Evolutionary conservation across 2,113 vertebrate species (phyloP).

Genomic region (Acrocephalus kingi): DNA sequence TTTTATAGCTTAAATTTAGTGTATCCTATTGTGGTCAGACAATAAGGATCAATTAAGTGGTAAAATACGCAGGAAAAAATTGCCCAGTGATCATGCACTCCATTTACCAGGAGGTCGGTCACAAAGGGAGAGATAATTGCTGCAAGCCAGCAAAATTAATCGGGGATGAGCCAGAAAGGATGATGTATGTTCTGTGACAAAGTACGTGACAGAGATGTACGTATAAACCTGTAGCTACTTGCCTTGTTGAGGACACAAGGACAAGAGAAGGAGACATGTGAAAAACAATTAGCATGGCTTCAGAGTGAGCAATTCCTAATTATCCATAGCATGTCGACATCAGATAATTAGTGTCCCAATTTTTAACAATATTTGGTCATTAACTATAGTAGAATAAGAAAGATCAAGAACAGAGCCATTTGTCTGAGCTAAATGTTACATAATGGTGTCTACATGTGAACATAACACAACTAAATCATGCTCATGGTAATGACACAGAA

Average conservation of each 20-base stretch:
- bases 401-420: conserved; percentile 46
- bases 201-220: conserved; percentile 77
- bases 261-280: conserved; percentile 72
- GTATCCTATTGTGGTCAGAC: conserved; percentile 26
- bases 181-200: conserved; percentile 81
- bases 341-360: conserved; percentile 81
- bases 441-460: background rate
- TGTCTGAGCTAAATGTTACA: conserved; percentile 42
- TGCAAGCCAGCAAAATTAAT: conserved; percentile 75
- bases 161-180: conserved; percentile 62
- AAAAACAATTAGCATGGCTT: conserved; percentile 78
- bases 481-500: background rate
- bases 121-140: conserved; percentile 75
- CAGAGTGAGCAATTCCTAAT: conserved; percentile 77
- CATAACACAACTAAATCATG: conserved; percentile 12
- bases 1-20: conserved; percentile 51
- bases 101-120: conserved; percentile 72
- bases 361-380: conserved; percentile 79
- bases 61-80: conserved; percentile 41
- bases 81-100: conserved; percentile 49
- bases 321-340: conserved; percentile 80
- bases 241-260: conserved; percentile 74
- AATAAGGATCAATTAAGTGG: conserved; percentile 61
- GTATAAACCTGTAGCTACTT: conserved; percentile 66
- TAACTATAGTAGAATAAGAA: conserved; percentile 66